A percentile compares a stretch with the other conserved stretches of the same genome.
These are phyloP conservation scores for Falco cherrug DNA, from an alignment of 2,797 vertebrate genomes.

Conservation along the genomic window DNA sequence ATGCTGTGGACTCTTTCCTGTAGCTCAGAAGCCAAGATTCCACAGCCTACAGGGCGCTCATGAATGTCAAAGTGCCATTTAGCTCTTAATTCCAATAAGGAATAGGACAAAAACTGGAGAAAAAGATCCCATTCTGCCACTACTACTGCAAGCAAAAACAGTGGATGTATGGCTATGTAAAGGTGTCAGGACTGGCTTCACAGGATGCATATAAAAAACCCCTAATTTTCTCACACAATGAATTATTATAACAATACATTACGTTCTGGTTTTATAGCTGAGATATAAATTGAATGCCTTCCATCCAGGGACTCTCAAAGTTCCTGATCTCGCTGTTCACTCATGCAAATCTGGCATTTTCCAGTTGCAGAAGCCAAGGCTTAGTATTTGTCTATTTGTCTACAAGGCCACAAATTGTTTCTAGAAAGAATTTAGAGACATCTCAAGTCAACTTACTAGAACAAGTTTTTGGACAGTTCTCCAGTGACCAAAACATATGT, in stretches of 20 bases:
- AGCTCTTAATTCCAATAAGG: neutral
- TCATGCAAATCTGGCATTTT: neutral
- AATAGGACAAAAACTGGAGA: neutral
- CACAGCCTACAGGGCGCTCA: fast-evolving
- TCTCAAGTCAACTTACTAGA: neutral
- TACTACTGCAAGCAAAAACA: neutral
- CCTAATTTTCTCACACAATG: neutral
- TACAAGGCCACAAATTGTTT: neutral
- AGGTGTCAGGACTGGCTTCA: neutral
- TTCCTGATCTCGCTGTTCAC: neutral
- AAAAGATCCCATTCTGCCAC: neutral
- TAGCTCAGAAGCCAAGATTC: neutral
- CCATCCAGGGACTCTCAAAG: neutral
- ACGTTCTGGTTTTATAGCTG: neutral
- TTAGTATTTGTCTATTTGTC: neutral
- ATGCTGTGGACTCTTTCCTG: neutral
- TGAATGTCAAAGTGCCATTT: neutral
- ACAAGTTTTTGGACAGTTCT: neutral
- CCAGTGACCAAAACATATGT: neutral
- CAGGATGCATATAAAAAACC: neutral
- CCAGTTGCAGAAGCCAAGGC: neutral
- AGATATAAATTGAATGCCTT: neutral
- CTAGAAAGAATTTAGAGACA: neutral
- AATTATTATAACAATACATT: neutral
- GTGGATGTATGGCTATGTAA: neutral